Conservation (phyloP, 2,888 invertebrate genomes). For the Stenodema calcarata region DNA sequence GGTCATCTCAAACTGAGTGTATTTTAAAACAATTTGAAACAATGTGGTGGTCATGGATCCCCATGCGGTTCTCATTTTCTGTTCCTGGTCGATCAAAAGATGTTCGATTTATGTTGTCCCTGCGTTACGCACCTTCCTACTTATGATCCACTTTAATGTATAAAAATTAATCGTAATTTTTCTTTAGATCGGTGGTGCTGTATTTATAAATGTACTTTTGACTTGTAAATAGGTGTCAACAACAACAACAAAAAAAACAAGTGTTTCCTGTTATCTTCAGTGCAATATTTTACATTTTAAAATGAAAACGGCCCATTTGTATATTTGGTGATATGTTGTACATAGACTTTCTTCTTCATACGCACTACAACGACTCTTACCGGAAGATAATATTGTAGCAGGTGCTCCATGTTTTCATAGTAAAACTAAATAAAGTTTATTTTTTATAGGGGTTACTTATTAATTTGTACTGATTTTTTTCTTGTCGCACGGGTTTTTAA, state of each 20-base stretch:
- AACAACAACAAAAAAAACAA: slow-evolving; percentile 12
- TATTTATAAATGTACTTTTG: slow-evolving; percentile 25
- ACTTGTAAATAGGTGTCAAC: slow-evolving; percentile 24
- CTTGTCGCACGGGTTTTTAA: no score
- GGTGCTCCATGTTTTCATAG: slow-evolving; percentile 3
- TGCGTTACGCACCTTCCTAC: no score
- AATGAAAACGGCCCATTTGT: slow-evolving; percentile 30
- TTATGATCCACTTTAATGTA: not conserved
- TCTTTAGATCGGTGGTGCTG: slow-evolving; percentile 15
- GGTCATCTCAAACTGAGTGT: no score
- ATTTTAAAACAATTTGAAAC: no score
- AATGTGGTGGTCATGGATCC: not conserved
- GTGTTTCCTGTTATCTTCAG: slow-evolving; percentile 47
- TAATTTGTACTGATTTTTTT: no score
- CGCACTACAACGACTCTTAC: slow-evolving; percentile 31
- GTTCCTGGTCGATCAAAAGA: not conserved
- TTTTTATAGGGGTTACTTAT: not conserved
- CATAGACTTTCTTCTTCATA: slow-evolving; percentile 20
- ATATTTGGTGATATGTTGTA: slow-evolving; percentile 33
- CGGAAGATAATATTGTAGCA: slow-evolving; percentile 8
- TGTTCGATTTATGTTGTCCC: no score
- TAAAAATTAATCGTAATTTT: not conserved
- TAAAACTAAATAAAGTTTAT: not conserved
- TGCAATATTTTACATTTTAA: slow-evolving; percentile 44
- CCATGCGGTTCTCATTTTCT: not conserved